Evolutionary conservation across 2,888 invertebrate genomes (phyloP), one percentile per base, ranked within the genome.

Genomic region (Theretra japonica): DNA sequence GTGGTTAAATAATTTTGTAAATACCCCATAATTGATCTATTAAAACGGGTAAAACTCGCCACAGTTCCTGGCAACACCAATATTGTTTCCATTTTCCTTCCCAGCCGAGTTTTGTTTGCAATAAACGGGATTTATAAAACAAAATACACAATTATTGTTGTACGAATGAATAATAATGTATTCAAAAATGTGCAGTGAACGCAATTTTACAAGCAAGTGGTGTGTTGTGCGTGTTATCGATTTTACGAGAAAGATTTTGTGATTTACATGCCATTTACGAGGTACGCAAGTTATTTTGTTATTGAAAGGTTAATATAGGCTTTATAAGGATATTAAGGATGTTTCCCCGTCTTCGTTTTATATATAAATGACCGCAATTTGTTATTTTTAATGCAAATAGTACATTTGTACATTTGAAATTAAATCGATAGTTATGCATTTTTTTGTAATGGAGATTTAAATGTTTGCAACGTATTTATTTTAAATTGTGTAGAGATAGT

Each of bases 61-160:
- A 4, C 21, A 4, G 23, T 65, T 17, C 23, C 65, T 65, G 41
- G 65, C 65, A 65, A 48, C 48, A 65, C 65, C 21, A 15, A 15
- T 65, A 48, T 65, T 48, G 48, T 65, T 48, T 65, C 62, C 41
- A 65, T 48, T 48, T 65, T 65, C 65, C 65, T 65, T 17, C 65
- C 65, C 17, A 41, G 60, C 30, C 4, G 65, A 41, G 23, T 17
- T 15, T 48, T 41, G 41, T 65, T 65, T 65, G 53, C 41, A 6
- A 15, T 65, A 62, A 41, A 23, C 25, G 59, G 41, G 21, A 62
- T 21, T 30, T 33, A 30, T 48, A 48, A 8, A 21, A 15, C 23
- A 41, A 48, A 48, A 21, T 23, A 65, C 17, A 65, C 15, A 2
- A 65, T n/a, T 19, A n/a, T 41, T n/a, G 4, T 6, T 41, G 41